Evolutionary conservation across 2,888 invertebrate species (phyloP).

Genomic region (Pristionchus mayeri): DNA sequence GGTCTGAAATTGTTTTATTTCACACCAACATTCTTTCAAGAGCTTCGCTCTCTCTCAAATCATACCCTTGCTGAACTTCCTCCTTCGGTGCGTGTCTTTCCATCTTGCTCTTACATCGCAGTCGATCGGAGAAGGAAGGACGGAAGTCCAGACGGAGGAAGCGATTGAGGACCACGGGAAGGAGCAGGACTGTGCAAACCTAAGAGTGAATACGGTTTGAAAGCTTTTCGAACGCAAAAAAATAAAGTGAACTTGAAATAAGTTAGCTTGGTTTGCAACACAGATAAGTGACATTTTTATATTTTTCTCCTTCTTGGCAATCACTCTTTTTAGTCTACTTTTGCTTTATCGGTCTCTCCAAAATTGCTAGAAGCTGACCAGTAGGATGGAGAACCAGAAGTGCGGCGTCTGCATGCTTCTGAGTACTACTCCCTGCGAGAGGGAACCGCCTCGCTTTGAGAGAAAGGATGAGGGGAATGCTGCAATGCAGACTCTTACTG

Average conservation of each 20-base stretch:
- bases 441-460: slow-evolving; percentile 61
- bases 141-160: slow-evolving; percentile 92
- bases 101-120: slow-evolving; percentile 80
- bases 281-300: too few species aligned
- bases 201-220: too few species aligned
- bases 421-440: slow-evolving; percentile 70
- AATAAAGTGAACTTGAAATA: too few species aligned
- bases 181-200: slow-evolving; percentile 70
- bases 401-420: slow-evolving; percentile 72
- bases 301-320: too few species aligned
- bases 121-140: slow-evolving; percentile 92
- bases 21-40: not conserved
- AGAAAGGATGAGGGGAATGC: slow-evolving; percentile 55
- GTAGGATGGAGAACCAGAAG: slow-evolving; percentile 75
- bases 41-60: too few species aligned
- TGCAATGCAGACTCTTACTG: not conserved
- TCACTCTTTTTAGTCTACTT: too few species aligned
- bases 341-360: too few species aligned
- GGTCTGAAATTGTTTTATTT: slow-evolving; percentile 54
- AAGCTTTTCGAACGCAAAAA: too few species aligned
- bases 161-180: slow-evolving; percentile 82
- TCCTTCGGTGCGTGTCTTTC: not conserved
- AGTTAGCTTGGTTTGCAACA: too few species aligned
- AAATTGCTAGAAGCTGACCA: too few species aligned
- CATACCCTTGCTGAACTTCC: not conserved